A percentile compares a stretch with the other conserved stretches of the same genome.
These are phyloP conservation scores for Stramonita haemastoma DNA, from an alignment of 2,888 invertebrate species.

Conservation along the genomic window DNA sequence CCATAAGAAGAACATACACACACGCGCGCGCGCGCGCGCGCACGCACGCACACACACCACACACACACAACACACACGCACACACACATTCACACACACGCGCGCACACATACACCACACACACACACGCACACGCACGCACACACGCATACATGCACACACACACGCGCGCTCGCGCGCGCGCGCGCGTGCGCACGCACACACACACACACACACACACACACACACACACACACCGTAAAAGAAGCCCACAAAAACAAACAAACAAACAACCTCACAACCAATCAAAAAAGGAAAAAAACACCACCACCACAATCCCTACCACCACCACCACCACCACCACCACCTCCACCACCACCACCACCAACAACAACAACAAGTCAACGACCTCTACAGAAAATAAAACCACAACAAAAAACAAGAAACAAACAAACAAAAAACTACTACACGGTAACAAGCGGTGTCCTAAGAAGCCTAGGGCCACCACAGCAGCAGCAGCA, in stretches of 20 bases:
- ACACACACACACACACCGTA: not conserved
- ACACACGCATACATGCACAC: not conserved
- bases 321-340: too few relatives aligned
- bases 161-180: not conserved
- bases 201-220: not conserved
- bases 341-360: too few relatives aligned
- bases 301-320: not conserved
- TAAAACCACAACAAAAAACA: too few relatives aligned
- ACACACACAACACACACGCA: not conserved
- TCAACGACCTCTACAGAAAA: too few relatives aligned
- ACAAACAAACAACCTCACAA: not conserved
- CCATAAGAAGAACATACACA: too few relatives aligned
- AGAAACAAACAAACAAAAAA: too few relatives aligned
- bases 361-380: too few relatives aligned
- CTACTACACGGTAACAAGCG: too few relatives aligned
- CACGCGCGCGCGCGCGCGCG: too few relatives aligned
- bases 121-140: not conserved
- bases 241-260: not conserved
- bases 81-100: not conserved
- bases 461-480: too few relatives aligned
- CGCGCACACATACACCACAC: not conserved
- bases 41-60: too few relatives aligned
- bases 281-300: not conserved
- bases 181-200: not conserved
- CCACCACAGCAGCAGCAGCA: too few relatives aligned